Evolutionary conservation across 2,113 vertebrate species (phyloP).

Genomic region (Arizona elegans): DNA sequence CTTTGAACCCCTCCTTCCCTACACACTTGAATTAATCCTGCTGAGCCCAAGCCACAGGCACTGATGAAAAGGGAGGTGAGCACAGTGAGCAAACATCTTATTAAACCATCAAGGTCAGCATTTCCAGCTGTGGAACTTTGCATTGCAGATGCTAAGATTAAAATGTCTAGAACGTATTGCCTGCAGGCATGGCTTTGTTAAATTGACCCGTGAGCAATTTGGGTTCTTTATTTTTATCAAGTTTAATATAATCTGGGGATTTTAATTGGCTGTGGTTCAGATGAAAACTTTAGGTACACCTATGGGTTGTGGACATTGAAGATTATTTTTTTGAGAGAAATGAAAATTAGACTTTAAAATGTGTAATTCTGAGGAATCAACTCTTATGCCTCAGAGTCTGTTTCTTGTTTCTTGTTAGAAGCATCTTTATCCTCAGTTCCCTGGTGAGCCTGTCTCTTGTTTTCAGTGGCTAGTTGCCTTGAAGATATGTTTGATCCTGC

Average conservation of each 20-base stretch:
- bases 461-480: conserved; percentile 59
- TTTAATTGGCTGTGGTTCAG: conserved; percentile 61
- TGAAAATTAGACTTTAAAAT: conserved; percentile 61
- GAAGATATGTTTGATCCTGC: conserved; percentile 68
- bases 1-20: not conserved
- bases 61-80: not conserved
- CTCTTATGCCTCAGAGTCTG: conserved; percentile 58
- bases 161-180: not conserved
- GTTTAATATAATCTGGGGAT: conserved; percentile 44
- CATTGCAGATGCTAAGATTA: not conserved
- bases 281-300: conserved; percentile 61
- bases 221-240: not conserved
- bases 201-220: conserved; percentile 32
- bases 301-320: conserved; percentile 50
- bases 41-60: not conserved
- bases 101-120: not conserved
- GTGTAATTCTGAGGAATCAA: conserved; percentile 50
- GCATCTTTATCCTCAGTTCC: conserved; percentile 46
- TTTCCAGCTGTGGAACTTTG: not conserved
- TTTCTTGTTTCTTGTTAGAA: conserved; percentile 65
- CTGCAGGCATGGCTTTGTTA: not conserved
- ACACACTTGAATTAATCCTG: not conserved
- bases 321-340: conserved; percentile 60
- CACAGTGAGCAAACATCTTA: not conserved
- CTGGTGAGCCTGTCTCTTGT: conserved; percentile 61